Evolutionary conservation across 2,113 vertebrate genomes (phyloP).

Genomic region (Thunnus thynnus): DNA sequence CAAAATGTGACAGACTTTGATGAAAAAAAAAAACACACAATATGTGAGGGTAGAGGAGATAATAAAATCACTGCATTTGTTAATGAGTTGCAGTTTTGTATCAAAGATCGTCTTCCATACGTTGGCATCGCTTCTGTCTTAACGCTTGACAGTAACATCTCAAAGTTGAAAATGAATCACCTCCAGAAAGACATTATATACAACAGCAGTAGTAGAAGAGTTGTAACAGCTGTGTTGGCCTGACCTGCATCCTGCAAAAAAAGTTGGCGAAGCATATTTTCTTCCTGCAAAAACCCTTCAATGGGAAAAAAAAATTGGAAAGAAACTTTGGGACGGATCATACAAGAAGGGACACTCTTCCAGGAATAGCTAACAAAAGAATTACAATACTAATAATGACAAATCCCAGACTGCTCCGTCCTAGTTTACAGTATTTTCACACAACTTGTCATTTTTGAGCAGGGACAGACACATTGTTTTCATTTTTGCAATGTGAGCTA

Average conservation of each 20-base stretch:
- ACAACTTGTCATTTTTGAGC: neutral
- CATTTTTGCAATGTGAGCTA: slow-evolving; percentile 29
- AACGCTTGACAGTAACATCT: neutral
- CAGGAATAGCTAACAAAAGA: neutral
- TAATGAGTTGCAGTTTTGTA: slow-evolving; percentile 15
- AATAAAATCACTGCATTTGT: slow-evolving; percentile 3
- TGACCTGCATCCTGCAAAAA: neutral
- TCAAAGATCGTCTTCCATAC: neutral
- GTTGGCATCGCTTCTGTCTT: neutral
- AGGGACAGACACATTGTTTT: neutral
- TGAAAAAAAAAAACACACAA: neutral
- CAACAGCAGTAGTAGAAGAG: neutral
- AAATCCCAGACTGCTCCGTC: neutral
- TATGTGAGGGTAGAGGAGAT: neutral
- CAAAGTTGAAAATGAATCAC: neutral
- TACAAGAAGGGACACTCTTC: neutral
- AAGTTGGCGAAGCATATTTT: no score
- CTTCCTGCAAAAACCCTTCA: no score
- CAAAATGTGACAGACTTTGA: slow-evolving; percentile 26
- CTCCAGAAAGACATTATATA: neutral
- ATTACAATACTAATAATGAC: neutral
- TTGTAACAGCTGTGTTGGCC: neutral
- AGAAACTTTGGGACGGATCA: neutral
- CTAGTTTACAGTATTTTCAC: slow-evolving; percentile 5
- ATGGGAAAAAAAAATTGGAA: no score